A percentile compares a stretch with the other conserved stretches of the same genome.
phyloP scores from a whole-genome alignment of 1,140 invertebrate genomes.

The honey bee (Apis mellifera) region DNA sequence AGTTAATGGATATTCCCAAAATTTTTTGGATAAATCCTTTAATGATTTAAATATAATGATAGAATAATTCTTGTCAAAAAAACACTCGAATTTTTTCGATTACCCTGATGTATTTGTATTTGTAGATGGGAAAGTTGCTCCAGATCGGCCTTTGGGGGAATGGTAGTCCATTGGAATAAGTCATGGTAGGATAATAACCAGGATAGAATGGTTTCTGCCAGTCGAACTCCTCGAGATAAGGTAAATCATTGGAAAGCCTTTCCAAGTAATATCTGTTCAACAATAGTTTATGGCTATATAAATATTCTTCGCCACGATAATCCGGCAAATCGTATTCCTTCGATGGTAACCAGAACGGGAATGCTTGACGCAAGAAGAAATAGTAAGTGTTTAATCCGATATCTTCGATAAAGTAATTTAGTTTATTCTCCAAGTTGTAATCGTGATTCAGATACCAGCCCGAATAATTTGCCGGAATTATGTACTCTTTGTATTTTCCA shows the following conservation, averaged over 20 bases:
- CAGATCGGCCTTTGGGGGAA: slow-evolving; percentile 63
- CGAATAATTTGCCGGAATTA: slow-evolving; percentile 82
- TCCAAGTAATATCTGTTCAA: slow-evolving; percentile 73
- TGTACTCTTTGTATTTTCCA: slow-evolving; percentile 50
- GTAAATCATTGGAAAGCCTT: slow-evolving; percentile 70
- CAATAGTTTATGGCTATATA: slow-evolving; percentile 72
- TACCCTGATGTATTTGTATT: slow-evolving; percentile 66
- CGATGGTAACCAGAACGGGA: slow-evolving; percentile 80
- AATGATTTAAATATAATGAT: no score
- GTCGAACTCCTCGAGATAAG: slow-evolving; percentile 69
- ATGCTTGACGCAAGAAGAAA: slow-evolving; percentile 80
- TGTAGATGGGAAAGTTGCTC: slow-evolving; percentile 65
- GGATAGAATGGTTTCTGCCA: slow-evolving; percentile 67
- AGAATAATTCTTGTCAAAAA: no score
- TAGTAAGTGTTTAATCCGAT: slow-evolving; percentile 86
- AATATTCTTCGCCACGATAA: slow-evolving; percentile 69
- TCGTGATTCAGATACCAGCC: slow-evolving; percentile 79
- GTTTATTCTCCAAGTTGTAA: slow-evolving; percentile 79
- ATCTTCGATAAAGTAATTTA: slow-evolving; percentile 87
- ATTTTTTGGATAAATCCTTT: no score
- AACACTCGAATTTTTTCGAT: neutral
- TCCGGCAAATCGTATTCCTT: slow-evolving; percentile 65
- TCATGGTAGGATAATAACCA: slow-evolving; percentile 71
- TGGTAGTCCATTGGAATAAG: slow-evolving; percentile 69
- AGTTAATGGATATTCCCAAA: no score